A percentile compares a stretch with the other conserved stretches of the same genome.
phyloP scores from a whole-genome alignment of 2,797 vertebrate species.

The Tokudaia tokunoshimensis region DNA sequence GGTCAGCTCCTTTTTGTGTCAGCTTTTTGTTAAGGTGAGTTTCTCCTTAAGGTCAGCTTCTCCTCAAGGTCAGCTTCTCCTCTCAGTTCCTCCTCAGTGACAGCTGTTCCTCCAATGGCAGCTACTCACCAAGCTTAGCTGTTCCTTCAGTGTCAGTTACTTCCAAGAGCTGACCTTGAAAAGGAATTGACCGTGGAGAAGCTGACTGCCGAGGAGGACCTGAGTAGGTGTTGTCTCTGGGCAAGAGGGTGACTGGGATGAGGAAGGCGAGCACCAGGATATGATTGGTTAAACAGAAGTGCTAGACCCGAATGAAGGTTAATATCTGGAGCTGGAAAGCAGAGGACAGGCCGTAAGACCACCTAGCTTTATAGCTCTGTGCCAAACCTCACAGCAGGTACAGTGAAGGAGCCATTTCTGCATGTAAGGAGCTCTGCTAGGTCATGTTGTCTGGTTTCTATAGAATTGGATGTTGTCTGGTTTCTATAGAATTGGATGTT shows the following conservation, averaged over 20 bases:
- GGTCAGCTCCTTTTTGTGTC: neutral
- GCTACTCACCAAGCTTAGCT: neutral
- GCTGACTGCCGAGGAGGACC: neutral
- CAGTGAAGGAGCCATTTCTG: neutral
- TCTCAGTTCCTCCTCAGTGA: neutral
- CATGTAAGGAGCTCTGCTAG: rapidly evolving
- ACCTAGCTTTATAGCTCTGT: too few species aligned
- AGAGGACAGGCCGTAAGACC: rapidly evolving
- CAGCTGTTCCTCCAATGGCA: neutral
- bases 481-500: neutral
- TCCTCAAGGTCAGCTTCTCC: too few species aligned
- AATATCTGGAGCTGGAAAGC: neutral
- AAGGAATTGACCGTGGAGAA: neutral
- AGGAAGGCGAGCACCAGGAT: too few species aligned
- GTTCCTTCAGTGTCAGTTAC: neutral
- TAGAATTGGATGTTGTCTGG: neutral
- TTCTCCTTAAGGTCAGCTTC: neutral
- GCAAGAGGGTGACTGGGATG: too few species aligned
- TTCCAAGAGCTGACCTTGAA: neutral
- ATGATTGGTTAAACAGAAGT: neutral
- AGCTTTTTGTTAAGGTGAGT: neutral
- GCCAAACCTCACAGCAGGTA: rapidly evolving
- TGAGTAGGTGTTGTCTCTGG: neutral
- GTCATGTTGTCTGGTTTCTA: too few species aligned
- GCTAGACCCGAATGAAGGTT: neutral